Conservation (phyloP, 1,140 invertebrate species). For the Papilio dardanus region DNA sequence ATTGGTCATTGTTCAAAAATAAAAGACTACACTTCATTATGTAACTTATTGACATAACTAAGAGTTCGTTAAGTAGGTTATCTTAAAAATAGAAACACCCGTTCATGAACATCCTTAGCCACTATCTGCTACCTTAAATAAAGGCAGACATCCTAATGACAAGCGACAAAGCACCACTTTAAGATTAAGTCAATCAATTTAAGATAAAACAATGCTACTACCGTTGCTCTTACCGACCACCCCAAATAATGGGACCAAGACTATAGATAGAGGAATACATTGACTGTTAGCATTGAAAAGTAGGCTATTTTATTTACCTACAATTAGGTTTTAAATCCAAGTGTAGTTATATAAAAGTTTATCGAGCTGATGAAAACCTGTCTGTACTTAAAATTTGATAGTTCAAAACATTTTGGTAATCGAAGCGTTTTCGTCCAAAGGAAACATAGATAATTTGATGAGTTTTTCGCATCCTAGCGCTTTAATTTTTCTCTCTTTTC, state of each 20-base stretch:
- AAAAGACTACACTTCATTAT: too few relatives aligned
- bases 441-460: background rate
- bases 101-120: background rate
- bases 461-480: background rate
- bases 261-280: slow-evolving; percentile 34
- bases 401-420: background rate
- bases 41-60: too few relatives aligned
- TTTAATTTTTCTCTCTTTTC: background rate
- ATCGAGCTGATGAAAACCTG: too few relatives aligned
- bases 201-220: slow-evolving; percentile 62
- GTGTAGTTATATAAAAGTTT: too few relatives aligned
- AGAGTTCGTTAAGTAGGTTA: background rate
- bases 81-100: background rate
- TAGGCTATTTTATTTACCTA: background rate
- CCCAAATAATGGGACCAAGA: slow-evolving; percentile 49
- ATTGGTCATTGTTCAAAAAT: too few relatives aligned
- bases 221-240: slow-evolving; percentile 63
- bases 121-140: slow-evolving; percentile 49
- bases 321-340: too few relatives aligned
- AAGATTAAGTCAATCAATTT: slow-evolving; percentile 70
- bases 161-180: slow-evolving; percentile 61
- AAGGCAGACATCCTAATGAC: slow-evolving; percentile 53
- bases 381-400: background rate
- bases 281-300: slow-evolving; percentile 46
- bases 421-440: background rate